A percentile compares a stretch with the other conserved stretches of the same genome.
Evolutionary conservation across 2,797 vertebrate genomes (phyloP).

Genomic region (Pangasius macronema): DNA sequence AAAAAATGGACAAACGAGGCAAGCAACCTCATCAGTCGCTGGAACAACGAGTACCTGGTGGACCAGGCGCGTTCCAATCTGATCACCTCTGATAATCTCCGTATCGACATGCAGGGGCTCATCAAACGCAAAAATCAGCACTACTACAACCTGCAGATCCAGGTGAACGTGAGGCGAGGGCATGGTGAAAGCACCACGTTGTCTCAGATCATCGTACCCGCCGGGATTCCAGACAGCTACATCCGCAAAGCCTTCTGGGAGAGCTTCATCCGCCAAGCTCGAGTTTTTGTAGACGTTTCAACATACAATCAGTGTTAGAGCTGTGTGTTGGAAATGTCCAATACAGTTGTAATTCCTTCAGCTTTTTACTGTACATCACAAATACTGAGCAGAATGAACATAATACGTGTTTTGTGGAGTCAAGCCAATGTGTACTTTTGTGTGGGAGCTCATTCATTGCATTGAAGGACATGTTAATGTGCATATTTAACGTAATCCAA

Average conservation of each 20-base stretch:
- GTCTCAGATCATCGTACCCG: not conserved
- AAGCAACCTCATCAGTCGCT: not conserved
- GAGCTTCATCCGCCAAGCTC: not conserved
- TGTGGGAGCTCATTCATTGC: too few species aligned
- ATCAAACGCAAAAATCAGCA: not conserved
- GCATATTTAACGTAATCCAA: too few species aligned
- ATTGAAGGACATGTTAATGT: too few species aligned
- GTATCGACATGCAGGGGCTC: conserved; percentile 4
- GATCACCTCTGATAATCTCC: accelerated
- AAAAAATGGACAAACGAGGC: not conserved
- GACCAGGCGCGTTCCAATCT: not conserved
- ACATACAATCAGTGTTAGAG: too few species aligned
- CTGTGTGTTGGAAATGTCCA: too few species aligned
- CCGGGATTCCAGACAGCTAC: not conserved
- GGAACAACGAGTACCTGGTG: not conserved
- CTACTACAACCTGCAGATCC: conserved; percentile 30
- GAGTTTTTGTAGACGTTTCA: not conserved
- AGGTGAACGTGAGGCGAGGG: accelerated
- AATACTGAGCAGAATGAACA: too few species aligned
- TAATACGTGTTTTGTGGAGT: too few species aligned
- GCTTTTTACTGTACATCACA: too few species aligned
- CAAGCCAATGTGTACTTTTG: too few species aligned
- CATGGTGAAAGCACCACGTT: conserved; percentile 2
- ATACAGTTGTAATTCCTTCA: too few species aligned
- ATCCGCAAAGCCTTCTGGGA: not conserved